Base-by-base conservation (phyloP, 2,888 invertebrate genomes). In the Alsophila aescularia region DNA sequence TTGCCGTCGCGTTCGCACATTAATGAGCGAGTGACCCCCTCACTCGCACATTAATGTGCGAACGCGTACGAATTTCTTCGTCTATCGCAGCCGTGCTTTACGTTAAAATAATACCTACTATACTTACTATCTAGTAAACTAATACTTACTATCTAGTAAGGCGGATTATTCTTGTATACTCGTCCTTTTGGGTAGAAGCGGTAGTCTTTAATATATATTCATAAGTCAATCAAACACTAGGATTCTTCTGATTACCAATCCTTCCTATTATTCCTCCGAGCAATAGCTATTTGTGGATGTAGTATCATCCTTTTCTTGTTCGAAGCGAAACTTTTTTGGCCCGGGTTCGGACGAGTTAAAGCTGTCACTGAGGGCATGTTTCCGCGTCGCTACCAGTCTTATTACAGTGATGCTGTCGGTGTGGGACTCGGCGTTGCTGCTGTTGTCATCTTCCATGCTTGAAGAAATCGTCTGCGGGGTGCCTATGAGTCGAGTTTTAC, bases 311-410 rank as follows among this genome's bases (percentile, higher is more conserved):
- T 73, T 75, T 9, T 73, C 70, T 10, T 63, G 66, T 3, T 63
- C 80, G 1, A 80, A 53, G 42, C 81, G 72, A 8, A 83, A 41
- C 63, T 81, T 89, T 66, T 91, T 91, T 0, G 88, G 77, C 8
- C 78, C 62, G 0, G 91, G 91, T 66, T 90, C 87, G 53, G 76
- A 74, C 0, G 87, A 83, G 52, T 64, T 84, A 60, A 43, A 83
- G 48, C 76, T 82, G 60, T 81, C 74, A 21, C 86, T 88, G 1
- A 85, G 61, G 0, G 72, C 73, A 6, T 90, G 74, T 60, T 91
- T 90, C 6, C 72, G 75, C 0, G 77, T 75, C 0, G 82, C 78
- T 4, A 63, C 70, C 36, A 85, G 45, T 43, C 69, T 73, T 42
- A 83, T 60, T 0, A 83, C 75, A 0, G 81, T 76, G 1, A 82